Base-by-base conservation (phyloP, 2,797 vertebrate species). In the Halcyon chelicuti region DNA sequence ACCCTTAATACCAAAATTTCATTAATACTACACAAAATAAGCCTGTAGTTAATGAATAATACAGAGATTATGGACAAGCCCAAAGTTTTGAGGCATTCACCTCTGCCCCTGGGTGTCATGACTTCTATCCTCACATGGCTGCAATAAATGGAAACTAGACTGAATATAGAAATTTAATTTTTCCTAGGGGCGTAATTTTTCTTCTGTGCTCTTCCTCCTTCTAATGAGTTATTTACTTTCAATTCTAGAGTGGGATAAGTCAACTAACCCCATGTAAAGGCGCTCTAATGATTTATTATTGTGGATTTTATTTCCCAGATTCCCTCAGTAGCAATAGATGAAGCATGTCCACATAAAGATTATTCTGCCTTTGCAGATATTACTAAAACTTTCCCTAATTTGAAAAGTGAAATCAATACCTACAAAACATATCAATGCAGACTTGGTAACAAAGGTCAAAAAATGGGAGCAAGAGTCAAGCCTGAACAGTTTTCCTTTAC, bases 121-220 rank as follows among this genome's bases (percentile, higher is more conserved):
- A 74, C 73, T 93, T 79, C 4, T 85, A 20, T 62, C 71, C 16
- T 96, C 65, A n/a, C 31, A 22, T 22, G 71, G 57, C 57, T 85
- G 76, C 58, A 92, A 93, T 49, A 91, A 85, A 95, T 94, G 65
- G 89, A 96, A 97, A 93, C 70, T 54, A 65, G 86, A 73, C 93
- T 94, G 91, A 76, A 91, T 94, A 93, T 91, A 95, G 95, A 97
- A 94, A 86, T 86, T 44, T 92, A 75, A 81, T 95, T 85, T 94
- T 90, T 96, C 95, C 96, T 94, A 84, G 77, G 90, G 86, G 95
- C 29, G 92, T 63, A 0, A 19, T 52, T 94, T 85, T 35, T 90
- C 23, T 91, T 94, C 77, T 93, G 15, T 78, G 39, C 26, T 90
- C 44, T 97, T 97, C 91, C 82, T 95, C 74, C 28, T 19, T 83